A percentile compares a stretch with the other conserved stretches of the same genome.
Evolutionary conservation across 2,888 invertebrate species (phyloP).

Genomic region (Xanthostigma xanthostigma): DNA sequence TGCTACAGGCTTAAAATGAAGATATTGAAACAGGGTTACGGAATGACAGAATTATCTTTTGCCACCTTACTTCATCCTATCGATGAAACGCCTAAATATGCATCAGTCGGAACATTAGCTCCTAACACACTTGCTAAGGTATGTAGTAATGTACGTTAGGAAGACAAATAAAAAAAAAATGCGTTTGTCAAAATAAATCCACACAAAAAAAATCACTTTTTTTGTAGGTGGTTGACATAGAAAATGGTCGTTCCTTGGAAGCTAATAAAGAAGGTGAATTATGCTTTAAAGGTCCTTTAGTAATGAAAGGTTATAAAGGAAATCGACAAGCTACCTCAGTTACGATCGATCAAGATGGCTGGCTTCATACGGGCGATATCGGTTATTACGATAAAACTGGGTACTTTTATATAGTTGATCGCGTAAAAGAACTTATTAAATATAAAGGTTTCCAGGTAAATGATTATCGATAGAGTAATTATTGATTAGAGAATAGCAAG

Average conservation of each 20-base stretch:
- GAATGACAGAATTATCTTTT: conserved; percentile 66
- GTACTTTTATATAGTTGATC: conserved; percentile 67
- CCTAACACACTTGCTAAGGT: conserved; percentile 47
- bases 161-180: neutral
- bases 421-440: conserved; percentile 81
- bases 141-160: neutral
- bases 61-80: conserved; percentile 30
- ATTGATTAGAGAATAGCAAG: neutral
- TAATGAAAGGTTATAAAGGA: conserved; percentile 64
- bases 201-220: neutral
- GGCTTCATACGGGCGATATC: conserved; percentile 65
- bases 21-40: conserved; percentile 56
- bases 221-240: conserved; percentile 34
- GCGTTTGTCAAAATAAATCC: neutral
- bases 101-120: conserved; percentile 53
- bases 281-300: conserved; percentile 60
- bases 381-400: conserved; percentile 67
- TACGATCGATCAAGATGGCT: conserved; percentile 57
- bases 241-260: conserved; percentile 45
- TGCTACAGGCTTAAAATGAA: conserved; percentile 28
- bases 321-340: conserved; percentile 48
- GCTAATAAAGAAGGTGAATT: conserved; percentile 63
- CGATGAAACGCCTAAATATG: conserved; percentile 29
- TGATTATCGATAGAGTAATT: neutral
- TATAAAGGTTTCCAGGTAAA: conserved; percentile 70